Evolutionary conservation across 2,113 vertebrate species (phyloP).

Genomic region (Charina bottae): DNA sequence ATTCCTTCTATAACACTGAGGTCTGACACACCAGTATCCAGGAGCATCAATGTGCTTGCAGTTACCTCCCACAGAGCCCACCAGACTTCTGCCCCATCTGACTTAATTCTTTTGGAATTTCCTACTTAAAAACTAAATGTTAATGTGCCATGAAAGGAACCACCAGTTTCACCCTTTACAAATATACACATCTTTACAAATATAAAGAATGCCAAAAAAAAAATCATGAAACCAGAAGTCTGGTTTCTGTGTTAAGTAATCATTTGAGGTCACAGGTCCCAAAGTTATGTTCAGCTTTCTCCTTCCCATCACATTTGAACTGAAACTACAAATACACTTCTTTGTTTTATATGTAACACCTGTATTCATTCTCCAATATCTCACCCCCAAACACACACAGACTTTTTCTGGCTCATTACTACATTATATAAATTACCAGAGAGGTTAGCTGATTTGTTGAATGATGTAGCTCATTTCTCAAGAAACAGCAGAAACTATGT

Average conservation of each 20-base stretch:
- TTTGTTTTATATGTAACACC: not conserved
- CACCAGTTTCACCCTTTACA: not conserved
- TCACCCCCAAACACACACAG: not conserved
- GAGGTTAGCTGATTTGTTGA: not conserved
- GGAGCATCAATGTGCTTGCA: not conserved
- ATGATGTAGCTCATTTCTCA: not conserved
- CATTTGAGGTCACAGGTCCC: no score
- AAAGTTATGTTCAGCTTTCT: not conserved
- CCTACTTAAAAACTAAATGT: not conserved
- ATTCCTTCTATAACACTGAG: not conserved
- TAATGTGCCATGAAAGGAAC: not conserved
- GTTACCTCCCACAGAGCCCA: not conserved
- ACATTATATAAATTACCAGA: not conserved
- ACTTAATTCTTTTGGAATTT: not conserved
- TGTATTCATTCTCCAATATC: not conserved
- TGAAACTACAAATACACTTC: conserved; percentile 1
- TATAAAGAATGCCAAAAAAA: no score
- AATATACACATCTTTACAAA: not conserved
- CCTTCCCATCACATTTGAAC: not conserved
- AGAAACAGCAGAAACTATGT: not conserved
- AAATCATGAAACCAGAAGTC: not conserved
- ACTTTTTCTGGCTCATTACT: not conserved
- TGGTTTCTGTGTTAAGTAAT: not conserved
- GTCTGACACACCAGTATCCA: not conserved
- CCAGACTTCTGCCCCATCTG: not conserved